A percentile compares a stretch with the other conserved stretches of the same genome.
phyloP scores from a whole-genome alignment of 2,797 vertebrate species.

The Cuniculus paca region DNA sequence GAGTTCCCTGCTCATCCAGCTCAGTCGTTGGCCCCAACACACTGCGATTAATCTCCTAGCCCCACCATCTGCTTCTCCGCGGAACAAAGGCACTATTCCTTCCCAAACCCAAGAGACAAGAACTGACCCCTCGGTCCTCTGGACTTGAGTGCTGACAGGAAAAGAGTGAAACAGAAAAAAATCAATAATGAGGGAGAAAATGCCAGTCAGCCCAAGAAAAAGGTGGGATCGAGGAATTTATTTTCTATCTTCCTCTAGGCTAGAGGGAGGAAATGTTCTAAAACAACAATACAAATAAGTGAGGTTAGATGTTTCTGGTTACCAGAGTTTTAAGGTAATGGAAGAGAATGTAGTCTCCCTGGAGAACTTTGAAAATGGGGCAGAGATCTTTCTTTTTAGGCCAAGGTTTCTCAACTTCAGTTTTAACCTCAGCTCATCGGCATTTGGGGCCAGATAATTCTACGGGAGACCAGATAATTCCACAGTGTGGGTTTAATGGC shows the following conservation, averaged over 20 bases:
- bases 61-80: not conserved
- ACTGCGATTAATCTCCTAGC: not conserved
- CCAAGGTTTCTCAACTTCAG: constrained; percentile 41
- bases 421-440: not conserved
- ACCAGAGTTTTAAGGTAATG: not conserved
- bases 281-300: not conserved
- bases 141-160: not conserved
- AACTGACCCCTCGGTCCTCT: not conserved
- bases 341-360: constrained; percentile 36
- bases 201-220: not conserved
- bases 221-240: not conserved
- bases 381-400: constrained; percentile 57
- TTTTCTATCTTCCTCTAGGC: not conserved
- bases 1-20: not conserved
- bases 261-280: not conserved
- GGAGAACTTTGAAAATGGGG: constrained; percentile 63
- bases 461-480: not conserved
- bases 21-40: not conserved
- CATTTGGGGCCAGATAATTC: not conserved
- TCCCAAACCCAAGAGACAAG: not conserved
- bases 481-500: not conserved
- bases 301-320: constrained; percentile 38
- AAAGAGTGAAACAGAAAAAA: not conserved
- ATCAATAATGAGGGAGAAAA: not conserved
- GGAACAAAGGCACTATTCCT: not conserved